Base-by-base conservation (phyloP, 1,140 invertebrate species). In the Tetramorium parvispinum region DNA sequence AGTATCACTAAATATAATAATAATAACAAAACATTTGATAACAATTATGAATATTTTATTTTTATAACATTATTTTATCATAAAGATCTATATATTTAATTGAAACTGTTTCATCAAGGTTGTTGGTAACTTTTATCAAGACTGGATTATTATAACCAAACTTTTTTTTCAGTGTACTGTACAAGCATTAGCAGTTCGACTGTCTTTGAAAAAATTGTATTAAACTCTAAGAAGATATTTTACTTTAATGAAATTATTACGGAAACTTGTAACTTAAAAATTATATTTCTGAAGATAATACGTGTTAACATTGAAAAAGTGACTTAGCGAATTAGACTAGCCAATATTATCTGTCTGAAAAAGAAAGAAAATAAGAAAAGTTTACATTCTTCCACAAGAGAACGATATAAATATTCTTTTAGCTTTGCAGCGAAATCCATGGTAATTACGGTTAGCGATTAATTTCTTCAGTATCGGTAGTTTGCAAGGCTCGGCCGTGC, bases 381-480 rank as follows among this genome's bases (percentile, higher is more conserved):
- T 27, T 40, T n/a, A 11, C 51, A 40, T 71, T 57, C n/a, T n/a
- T 68, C 13, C 46, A 1, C 59, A 37, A 24, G 40, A 7, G 27
- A 59, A 46, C 21, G 43, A 37, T 57, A 70, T 81, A 68, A 81
- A 70, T 70, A 57, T 32, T 40, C 53, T 73, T 49, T 49, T 21
- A n/a, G 46, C 8, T 27, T 73, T 4, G 8, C 65, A 43, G 24
- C n/a, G 43, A 73, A 83, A 49, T 73, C 57, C 40, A 32, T 32
- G 53, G 16, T 49, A 81, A 81, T 81, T 70, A 55, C 65, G 18
- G 40, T 73, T 37, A 57, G 43, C 79, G 79, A 83, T 73, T 37
- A 40, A 75, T 75, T 46, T 24, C 73, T 59, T 37, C 51, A 16
- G 73, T 85, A 85, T 85, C 57, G 71, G 18, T 63, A 85, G 49